Base-by-base conservation (phyloP, 2,113 vertebrate species). In the Microcebus jonahi region DNA sequence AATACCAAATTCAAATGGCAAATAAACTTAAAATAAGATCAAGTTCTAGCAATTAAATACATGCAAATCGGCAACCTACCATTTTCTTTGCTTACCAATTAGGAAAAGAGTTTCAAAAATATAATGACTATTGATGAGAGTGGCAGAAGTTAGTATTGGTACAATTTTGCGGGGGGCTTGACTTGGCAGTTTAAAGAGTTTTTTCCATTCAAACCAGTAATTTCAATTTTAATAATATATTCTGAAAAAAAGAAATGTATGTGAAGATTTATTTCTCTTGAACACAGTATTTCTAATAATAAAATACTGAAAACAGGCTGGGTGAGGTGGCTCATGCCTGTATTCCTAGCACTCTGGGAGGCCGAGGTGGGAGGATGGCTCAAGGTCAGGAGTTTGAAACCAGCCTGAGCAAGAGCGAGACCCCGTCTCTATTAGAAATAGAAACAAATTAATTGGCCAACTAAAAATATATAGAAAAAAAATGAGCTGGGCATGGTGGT, bases 11-110 rank as follows among this genome's bases (percentile, higher is more conserved):
- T 93, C 36, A 93, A 91, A 63, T 80, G 12, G 10, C 10, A 55
- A 84, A 48, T 94, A 90, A 65, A n/a, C 48, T 90, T 61, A 90
- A 92, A 96, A 76, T 82, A 83, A 63, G 61, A 57, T 25, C 8
- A 84, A 50, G 21, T 75, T 73, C 15, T 18, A 91, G 31, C 45
- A 50, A 39, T 84, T 90, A 80, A 91, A 91, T 96, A 68, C 39
- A 79, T 82, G 50, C 27, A 95, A 84, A 94, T 42, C 36, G 83
- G 3, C 14, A 80, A 63, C 21, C 27, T 83, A 75, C 27, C 17
- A 20, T 96, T 89, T 45, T 57, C 77, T 77, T 95, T 89, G 14
- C 71, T 92, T 79, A 71, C 84, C 23, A 67, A 15, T 93, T 73
- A 95, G 50, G 65, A 88, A 80, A 87, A 89, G 45, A 86, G 5